Base-by-base conservation (phyloP, 2,113 vertebrate species). In the Calyptommatus sinebrachiatus region DNA sequence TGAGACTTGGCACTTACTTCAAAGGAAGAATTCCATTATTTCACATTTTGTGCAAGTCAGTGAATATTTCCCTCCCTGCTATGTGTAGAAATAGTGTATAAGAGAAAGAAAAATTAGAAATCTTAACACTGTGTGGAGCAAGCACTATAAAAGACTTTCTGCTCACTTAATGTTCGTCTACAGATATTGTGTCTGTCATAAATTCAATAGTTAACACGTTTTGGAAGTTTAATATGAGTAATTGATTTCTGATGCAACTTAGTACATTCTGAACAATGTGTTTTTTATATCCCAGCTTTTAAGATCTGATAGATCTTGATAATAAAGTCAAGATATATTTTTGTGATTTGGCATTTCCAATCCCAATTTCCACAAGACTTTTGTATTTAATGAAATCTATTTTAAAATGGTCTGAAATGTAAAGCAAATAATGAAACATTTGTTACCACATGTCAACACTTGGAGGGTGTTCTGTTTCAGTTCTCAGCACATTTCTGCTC, bases 1-100 rank as follows among this genome's bases (percentile, higher is more conserved):
- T 53, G 65, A 89, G 81, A 31, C 71, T 62, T 79, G 78, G 86
- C 57, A 16, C 65, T 14, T 83, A 41, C 20, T 88, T 87, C 78
- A 88, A 84, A 86, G 74, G 90, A 84, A 0, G 75, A 83, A 87
- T 84, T 45, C 66, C 1, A 0, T 0, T 0, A 76, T 57, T 78
- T 63, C 3, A 67, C 10, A 63, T n/a, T 48, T 81, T 89, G 8
- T 72, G 68, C 62, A 84, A n/a, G 62, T n/a, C 87, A 87, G 76
- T 57, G 79, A 83, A 68, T 62, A 41, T 77, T 72, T 65, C n/a
- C 53, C 28, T 61, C 9, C 21, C n/a, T 21, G 26, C 11, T 66
- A 26, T 50, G 61, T 2, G 75, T 0, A 71, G 60, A 87, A 83
- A 80, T 50, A 85, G 66, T 67, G 68, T 0, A 1, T 35, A 4